Base-by-base conservation (phyloP, 2,113 vertebrate species). In the Salvator merianae region DNA sequence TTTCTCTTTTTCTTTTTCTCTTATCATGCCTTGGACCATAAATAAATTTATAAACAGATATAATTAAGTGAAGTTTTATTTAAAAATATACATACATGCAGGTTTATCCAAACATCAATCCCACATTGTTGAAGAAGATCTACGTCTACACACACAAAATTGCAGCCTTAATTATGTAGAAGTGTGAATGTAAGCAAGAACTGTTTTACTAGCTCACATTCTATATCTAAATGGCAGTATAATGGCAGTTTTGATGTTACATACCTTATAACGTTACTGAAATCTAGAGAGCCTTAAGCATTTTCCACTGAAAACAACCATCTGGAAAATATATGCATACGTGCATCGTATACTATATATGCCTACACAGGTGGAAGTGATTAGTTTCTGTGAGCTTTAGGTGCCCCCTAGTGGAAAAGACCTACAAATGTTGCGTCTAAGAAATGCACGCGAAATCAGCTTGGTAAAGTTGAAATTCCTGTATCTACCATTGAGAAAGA, bases 401-500 rank as follows among this genome's bases (percentile, higher is more conserved):
- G 26, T 91, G 93, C 95, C 96, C 94, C 91, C 96, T 96, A 80
- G 89, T 95, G 96, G 59, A 20, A 66, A 75, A 50, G 71, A 1
- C 9, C 3, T 0, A 13, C n/a, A 65, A 32, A 30, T 14, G 26
- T 76, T 83, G 50, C 34, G 53, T 0, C 0, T 68, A 8, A 86
- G 81, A 81, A 7, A 88, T 85, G 88, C 6, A 79, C 70, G 77
- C 50, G 34, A 87, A 50, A 83, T 55, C 77, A 82, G 84, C 85
- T 87, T 84, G 77, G 86, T 90, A 85, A 91, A 88, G 84, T 9
- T 94, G 94, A 92, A 79, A 81, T 87, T 47, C 13, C 72, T 13
- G 13, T 36, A 77, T 34, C 7, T 22, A 77, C 14, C 10, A 7
- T 34, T 12, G 20, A 28, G 28, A 34, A 63, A 59, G 10, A 59